phyloP scores from a whole-genome alignment of 1,140 invertebrate species.

The Drosophila hydei region DNA sequence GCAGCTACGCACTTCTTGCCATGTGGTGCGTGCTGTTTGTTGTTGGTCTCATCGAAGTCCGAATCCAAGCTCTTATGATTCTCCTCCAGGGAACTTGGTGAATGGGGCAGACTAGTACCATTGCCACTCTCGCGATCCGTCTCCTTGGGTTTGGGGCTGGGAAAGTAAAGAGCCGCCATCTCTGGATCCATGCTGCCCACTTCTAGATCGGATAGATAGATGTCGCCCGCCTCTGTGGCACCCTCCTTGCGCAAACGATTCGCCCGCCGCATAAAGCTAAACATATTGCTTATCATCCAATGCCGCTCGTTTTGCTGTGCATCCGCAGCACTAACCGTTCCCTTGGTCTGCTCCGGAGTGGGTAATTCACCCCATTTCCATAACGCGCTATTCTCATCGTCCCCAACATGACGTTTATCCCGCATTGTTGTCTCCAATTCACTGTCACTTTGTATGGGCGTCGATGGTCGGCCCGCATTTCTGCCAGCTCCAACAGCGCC shows the following conservation, averaged over 20 bases:
- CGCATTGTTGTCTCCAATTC: conserved; percentile 93
- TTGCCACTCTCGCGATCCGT: conserved; percentile 97
- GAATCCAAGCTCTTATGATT: conserved; percentile 91
- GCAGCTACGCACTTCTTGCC: conserved; percentile 85
- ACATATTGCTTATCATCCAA: conserved; percentile 94
- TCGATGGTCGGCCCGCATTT: conserved; percentile 87
- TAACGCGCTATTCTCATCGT: conserved; percentile 85
- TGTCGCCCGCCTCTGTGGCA: conserved; percentile 89
- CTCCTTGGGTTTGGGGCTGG: conserved; percentile 84
- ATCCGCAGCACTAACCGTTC: conserved; percentile 35
- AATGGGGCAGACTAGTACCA: conserved; percentile 96
- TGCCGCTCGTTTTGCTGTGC: conserved; percentile 86
- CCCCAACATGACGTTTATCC: conserved; percentile 85
- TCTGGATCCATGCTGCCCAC: conserved; percentile 95
- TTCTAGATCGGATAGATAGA: conserved; percentile 97
- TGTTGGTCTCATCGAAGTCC: conserved; percentile 89
- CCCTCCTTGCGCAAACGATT: conserved; percentile 89
- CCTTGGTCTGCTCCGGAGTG: conserved; percentile 84
- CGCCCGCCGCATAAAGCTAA: conserved; percentile 95
- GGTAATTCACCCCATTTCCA: conserved; percentile 99
- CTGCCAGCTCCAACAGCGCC: conserved; percentile 41
- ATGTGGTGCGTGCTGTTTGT: conserved; percentile 85
- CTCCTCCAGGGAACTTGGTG: conserved; percentile 91
- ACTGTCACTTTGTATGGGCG: conserved; percentile 96
- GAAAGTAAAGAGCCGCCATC: conserved; percentile 95